Base-by-base conservation (phyloP, 1,140 invertebrate species). In the Dryas iulia region DNA sequence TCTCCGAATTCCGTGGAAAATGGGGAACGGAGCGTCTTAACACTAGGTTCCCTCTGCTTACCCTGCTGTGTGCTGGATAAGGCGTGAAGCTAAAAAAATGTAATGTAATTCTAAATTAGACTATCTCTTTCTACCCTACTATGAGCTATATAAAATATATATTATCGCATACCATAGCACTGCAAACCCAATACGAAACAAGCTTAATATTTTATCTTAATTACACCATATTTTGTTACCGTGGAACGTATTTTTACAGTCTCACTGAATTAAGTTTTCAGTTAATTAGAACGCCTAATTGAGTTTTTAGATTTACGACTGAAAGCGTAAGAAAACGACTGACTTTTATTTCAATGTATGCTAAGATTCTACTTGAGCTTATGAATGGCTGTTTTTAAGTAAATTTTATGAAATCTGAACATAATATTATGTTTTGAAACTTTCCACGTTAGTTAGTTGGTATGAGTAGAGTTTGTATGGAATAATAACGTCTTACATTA, bases 211-310 rank as follows among this genome's bases (percentile, higher is more conserved):
- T 47, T 47, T 8, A 47, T 47, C 14, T 47, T 21, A 47, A 47
- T 21, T 47, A 21, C 14, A 47, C 39, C 39, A 18, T 47, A 47
- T 47, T 47, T 47, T 10, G 39, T 3, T 47, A 18, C 18, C 18
- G 8, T 18, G 39, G 3, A 21, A 21, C 14, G 14, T 47, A 47
- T 47, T 47, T 47, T 47, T 21, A 47, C 39, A 21, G 7, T 47
- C 35, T 47, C 3, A 21, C 39, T 21, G 18, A 21, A 10, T 47
- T 47, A 47, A 21, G 39, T 18, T 18, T 47, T 18, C 18, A 30
- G 28, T 14, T 59, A 59, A 59, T 59, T 59, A 31, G 30, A 59
- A 59, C 57, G 28, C 14, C 57, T 59, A 59, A 59, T 59, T 59
- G 57, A 59, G 18, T 59, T 58, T 31, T 59, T 31, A 59, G 18